Percentiles rank a stretch among this genome's conserved stretches.
These are phyloP conservation scores for Theretra japonica DNA, from an alignment of 2,888 invertebrate species.

Conservation along the genomic window DNA sequence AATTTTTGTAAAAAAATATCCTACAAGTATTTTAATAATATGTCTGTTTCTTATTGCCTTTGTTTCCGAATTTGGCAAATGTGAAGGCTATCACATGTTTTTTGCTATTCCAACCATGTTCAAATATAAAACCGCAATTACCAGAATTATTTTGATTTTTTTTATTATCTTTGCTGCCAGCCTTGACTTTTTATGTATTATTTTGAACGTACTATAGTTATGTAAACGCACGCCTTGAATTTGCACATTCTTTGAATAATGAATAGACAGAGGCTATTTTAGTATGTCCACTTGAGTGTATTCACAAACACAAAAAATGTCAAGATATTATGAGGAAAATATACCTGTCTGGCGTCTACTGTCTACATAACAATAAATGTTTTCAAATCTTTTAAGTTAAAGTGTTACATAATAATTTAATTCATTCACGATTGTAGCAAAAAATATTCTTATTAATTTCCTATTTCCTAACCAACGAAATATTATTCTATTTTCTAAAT, in stretches of 20 bases:
- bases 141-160: neutral
- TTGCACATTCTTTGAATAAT: conserved; percentile 16
- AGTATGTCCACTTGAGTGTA: neutral
- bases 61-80: neutral
- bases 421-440: too few species aligned
- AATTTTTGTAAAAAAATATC: too few species aligned
- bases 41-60: neutral
- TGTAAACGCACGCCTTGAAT: conserved; percentile 8
- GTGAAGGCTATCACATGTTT: neutral
- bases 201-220: neutral
- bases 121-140: neutral
- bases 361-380: too few species aligned
- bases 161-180: neutral
- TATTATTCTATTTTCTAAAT: too few species aligned
- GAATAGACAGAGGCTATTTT: conserved; percentile 4
- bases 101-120: neutral
- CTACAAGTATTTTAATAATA: too few species aligned
- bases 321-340: neutral
- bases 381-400: too few species aligned
- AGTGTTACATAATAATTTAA: too few species aligned
- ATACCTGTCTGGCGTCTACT: too few species aligned
- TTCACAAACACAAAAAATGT: neutral
- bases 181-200: conserved; percentile 5
- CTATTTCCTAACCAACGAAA: too few species aligned
- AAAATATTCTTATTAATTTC: too few species aligned